Evolutionary conservation across 1,140 invertebrate species (phyloP), one percentile per base, ranked within the genome.

Genomic region (Lethocerus indicus): DNA sequence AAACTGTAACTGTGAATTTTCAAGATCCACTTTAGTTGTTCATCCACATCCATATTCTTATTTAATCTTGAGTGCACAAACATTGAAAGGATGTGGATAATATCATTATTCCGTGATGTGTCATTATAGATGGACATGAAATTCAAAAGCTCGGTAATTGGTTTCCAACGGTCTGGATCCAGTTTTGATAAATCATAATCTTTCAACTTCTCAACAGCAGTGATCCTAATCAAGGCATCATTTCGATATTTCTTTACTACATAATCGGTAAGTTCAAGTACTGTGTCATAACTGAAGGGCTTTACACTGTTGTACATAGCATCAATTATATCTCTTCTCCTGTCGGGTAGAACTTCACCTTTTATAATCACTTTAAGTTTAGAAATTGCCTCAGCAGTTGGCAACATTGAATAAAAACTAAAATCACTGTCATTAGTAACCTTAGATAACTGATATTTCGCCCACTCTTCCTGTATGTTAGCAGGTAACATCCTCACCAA

Each of bases 111-210:
- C 13, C n/a, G 2, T 16, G 23, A 5, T 2, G 23, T 29, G 26
- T 49, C 47, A 27, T 40, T 26, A 2, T 43, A 18, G 2, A 50
- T 18, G 23, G 32, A 21, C 18, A 42, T 29, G n/a, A 50, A 21
- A 28, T 50, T 42, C 20, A 28, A 4, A 18, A 50, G 32, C 29
- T 50, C 40, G 13, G 20, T 36, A 7, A 50, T 43, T n/a, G 36
- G n/a, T 1, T 37, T 13, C 39, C 42, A 44, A 44, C 25, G 12
- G 5, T 26, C 24, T 6, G 26, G n/a, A n/a, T n/a, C n/a, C n/a
- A n/a, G n/a, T n/a, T n/a, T n/a, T n/a, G n/a, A n/a, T n/a, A n/a
- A n/a, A n/a, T n/a, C n/a, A n/a, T n/a, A n/a, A n/a, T n/a, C n/a
- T n/a, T n/a, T n/a, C n/a, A n/a, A n/a, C n/a, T n/a, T n/a, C n/a